Percentiles rank a stretch among this genome's conserved stretches.
Conservation (phyloP, 2,888 invertebrate species). For the Drosophila gaucha region DNA sequence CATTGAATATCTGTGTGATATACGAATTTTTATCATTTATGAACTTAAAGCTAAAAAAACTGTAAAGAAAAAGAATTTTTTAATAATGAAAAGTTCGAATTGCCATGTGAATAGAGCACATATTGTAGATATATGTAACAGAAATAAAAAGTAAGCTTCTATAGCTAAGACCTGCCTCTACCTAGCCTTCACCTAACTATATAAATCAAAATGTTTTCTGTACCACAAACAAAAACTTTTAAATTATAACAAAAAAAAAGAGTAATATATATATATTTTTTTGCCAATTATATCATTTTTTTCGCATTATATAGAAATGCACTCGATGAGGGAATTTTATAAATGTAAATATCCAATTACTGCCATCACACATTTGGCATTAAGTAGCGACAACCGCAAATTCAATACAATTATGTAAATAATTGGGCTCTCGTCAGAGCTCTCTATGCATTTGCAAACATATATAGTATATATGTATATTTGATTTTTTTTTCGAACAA, state of each 20-base stretch:
- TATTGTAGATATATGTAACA: too few relatives aligned
- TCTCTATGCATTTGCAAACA: not conserved
- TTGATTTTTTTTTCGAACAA: conserved; percentile 1
- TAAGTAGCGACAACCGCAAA: conserved; percentile 40
- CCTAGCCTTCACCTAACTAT: too few relatives aligned
- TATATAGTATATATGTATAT: not conserved
- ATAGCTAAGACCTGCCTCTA: too few relatives aligned
- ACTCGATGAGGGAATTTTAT: conserved; percentile 5
- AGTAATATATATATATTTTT: too few relatives aligned
- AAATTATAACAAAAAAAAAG: too few relatives aligned
- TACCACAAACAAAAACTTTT: not conserved
- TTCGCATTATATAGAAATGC: not conserved
- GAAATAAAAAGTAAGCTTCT: too few relatives aligned
- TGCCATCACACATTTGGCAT: conserved; percentile 11
- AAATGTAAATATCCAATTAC: conserved; percentile 16
- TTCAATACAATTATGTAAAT: conserved; percentile 41
- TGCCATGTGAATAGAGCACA: too few relatives aligned
- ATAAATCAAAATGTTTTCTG: too few relatives aligned
- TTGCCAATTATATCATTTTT: conserved; percentile 4
- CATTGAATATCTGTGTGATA: not conserved
- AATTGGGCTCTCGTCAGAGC: conserved; percentile 23
- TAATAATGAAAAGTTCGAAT: too few relatives aligned
- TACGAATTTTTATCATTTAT: too few relatives aligned
- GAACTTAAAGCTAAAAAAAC: too few relatives aligned
- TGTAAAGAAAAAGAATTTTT: too few relatives aligned